These are phyloP conservation scores for Agrotis segetum DNA, from an alignment of 2,888 invertebrate species.

Conservation along the genomic window DNA sequence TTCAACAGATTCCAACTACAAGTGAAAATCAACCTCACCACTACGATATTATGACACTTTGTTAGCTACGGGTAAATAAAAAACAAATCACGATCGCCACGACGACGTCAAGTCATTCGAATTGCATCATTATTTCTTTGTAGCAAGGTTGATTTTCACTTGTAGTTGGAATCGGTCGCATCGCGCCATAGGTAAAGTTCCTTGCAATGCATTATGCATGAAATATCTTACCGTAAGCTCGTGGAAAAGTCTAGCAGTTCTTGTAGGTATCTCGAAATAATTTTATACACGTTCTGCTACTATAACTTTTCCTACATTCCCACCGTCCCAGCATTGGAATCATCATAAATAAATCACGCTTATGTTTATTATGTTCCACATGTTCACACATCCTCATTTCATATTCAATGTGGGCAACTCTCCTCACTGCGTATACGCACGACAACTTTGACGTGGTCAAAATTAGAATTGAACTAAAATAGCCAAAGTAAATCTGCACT, in stretches of 20 bases:
- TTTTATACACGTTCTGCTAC: slow-evolving; percentile 19
- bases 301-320: slow-evolving; percentile 61
- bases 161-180: too few relatives aligned
- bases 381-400: slow-evolving; percentile 73
- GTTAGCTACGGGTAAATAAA: too few relatives aligned
- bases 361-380: slow-evolving; percentile 72
- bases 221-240: background rate
- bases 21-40: too few relatives aligned
- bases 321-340: slow-evolving; percentile 62
- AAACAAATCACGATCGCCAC: too few relatives aligned
- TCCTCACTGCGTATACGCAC: slow-evolving; percentile 58
- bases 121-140: too few relatives aligned
- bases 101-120: too few relatives aligned
- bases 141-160: too few relatives aligned
- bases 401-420: slow-evolving; percentile 71
- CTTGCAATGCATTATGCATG: background rate
- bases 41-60: too few relatives aligned
- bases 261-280: background rate
- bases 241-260: background rate
- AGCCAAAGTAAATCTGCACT: slow-evolving; percentile 46
- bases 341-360: slow-evolving; percentile 73
- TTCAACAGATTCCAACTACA: too few relatives aligned
- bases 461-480: slow-evolving; percentile 62
- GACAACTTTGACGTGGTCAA: slow-evolving; percentile 66
- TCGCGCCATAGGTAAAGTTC: too few relatives aligned